These are phyloP conservation scores for Eumaeus atala DNA, from an alignment of 1,140 invertebrate species.

Conservation along the genomic window DNA sequence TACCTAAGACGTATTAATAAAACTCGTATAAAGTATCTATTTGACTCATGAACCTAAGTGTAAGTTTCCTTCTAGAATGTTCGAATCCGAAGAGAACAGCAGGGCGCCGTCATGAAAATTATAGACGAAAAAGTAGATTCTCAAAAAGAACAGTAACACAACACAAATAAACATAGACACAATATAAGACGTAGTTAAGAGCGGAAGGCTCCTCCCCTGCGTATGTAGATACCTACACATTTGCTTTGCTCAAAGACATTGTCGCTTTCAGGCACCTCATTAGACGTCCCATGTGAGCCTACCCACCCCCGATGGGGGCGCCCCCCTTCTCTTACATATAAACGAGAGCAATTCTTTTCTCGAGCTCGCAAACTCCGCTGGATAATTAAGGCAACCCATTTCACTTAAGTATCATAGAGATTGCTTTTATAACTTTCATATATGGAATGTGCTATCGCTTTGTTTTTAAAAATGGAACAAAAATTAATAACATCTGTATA, in stretches of 20 bases:
- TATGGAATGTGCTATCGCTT: background rate
- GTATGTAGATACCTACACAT: conserved; percentile 70
- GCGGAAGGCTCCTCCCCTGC: conserved; percentile 44
- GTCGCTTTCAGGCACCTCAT: conserved; percentile 73
- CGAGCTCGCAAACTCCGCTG: conserved; percentile 63
- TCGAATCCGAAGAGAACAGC: too few species aligned
- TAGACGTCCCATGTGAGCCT: conserved; percentile 71
- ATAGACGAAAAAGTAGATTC: too few species aligned
- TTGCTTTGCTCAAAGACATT: conserved; percentile 72
- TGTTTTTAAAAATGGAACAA: background rate
- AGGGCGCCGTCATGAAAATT: too few species aligned
- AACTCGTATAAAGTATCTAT: too few species aligned
- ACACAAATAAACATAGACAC: conserved; percentile 29
- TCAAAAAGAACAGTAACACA: conserved; percentile 14
- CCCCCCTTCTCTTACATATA: conserved; percentile 38
- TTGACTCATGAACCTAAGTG: too few species aligned
- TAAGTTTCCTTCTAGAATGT: too few species aligned
- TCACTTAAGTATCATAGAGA: conserved; percentile 17
- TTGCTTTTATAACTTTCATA: conserved; percentile 7
- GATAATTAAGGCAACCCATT: conserved; percentile 58
- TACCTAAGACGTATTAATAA: too few species aligned
- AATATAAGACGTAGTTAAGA: conserved; percentile 27
- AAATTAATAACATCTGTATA: too few species aligned
- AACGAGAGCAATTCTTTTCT: conserved; percentile 64
- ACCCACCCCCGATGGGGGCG: conserved; percentile 30